These are phyloP conservation scores for Auanema sp. DNA, from an alignment of 2,888 invertebrate genomes.

Conservation along the genomic window DNA sequence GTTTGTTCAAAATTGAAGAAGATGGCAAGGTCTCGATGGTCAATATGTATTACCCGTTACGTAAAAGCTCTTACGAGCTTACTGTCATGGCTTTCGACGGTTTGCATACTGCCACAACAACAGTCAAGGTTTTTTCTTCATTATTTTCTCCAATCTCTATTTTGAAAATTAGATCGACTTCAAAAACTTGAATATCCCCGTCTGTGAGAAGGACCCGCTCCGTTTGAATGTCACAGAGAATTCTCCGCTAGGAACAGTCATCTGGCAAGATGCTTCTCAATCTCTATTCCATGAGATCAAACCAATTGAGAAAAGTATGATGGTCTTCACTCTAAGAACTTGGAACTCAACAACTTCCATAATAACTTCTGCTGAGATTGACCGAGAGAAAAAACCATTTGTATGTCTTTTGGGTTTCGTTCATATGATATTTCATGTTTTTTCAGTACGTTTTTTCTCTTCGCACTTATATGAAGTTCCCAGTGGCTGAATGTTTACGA, in stretches of 20 bases:
- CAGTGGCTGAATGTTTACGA: slow-evolving; percentile 17
- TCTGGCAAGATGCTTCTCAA: slow-evolving; percentile 8
- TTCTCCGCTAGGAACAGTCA: slow-evolving; percentile 5
- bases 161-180: too few species aligned
- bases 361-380: slow-evolving; percentile 8
- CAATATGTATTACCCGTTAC: slow-evolving; percentile 4
- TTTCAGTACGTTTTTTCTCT: slow-evolving; percentile 12
- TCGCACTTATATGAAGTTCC: not conserved
- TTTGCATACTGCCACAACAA: slow-evolving; percentile 69
- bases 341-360: too few species aligned
- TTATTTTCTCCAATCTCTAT: not conserved
- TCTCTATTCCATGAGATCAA: too few species aligned
- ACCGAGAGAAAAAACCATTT: not conserved
- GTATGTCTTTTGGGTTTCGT: not conserved
- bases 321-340: too few species aligned
- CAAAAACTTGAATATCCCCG: not conserved
- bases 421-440: not conserved
- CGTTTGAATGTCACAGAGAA: slow-evolving; percentile 1
- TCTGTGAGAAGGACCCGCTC: not conserved
- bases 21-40: slow-evolving; percentile 26
- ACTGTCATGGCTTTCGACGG: slow-evolving; percentile 52
- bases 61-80: slow-evolving; percentile 21
- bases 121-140: slow-evolving; percentile 70
- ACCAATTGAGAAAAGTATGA: too few species aligned
- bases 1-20: slow-evolving; percentile 40